A percentile compares a stretch with the other conserved stretches of the same genome.
Evolutionary conservation across 1,140 invertebrate genomes (phyloP).

Genomic region (Drosophila miranda): DNA sequence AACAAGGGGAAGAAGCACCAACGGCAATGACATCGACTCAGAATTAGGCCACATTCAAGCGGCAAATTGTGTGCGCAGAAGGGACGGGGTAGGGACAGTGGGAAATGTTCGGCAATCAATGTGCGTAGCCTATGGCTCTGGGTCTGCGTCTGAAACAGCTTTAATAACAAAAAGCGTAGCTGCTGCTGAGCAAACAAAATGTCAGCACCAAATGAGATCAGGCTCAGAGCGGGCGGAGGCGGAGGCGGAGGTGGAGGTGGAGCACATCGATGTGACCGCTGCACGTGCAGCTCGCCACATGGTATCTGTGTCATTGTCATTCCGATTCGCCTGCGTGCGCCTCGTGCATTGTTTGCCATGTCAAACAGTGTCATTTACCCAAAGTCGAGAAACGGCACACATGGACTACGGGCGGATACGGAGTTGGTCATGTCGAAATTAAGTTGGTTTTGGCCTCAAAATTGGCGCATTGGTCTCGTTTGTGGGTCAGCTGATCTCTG

Average conservation of each 20-base stretch:
- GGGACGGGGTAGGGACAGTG: neutral
- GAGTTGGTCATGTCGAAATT: conserved; percentile 72
- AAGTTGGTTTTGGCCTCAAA: conserved; percentile 66
- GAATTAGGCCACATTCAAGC: conserved; percentile 64
- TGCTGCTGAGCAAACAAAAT: conserved; percentile 58
- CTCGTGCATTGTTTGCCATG: conserved; percentile 68
- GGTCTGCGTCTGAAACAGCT: conserved; percentile 47
- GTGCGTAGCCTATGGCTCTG: conserved; percentile 46
- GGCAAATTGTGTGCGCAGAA: conserved; percentile 41
- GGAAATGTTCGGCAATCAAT: conserved; percentile 49
- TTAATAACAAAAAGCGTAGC: conserved; percentile 63
- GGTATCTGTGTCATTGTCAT: conserved; percentile 72
- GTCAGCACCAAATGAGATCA: conserved; percentile 71
- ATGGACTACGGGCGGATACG: conserved; percentile 7
- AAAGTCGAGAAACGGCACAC: conserved; percentile 39
- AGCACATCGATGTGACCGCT: conserved; percentile 39
- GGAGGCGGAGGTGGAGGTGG: neutral
- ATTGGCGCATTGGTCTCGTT: conserved; percentile 22
- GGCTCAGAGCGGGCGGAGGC: conserved; percentile 31
- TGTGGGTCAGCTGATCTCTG: conserved; percentile 29
- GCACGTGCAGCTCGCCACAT: conserved; percentile 40
- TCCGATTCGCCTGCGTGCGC: conserved; percentile 44
- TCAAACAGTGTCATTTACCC: conserved; percentile 77
- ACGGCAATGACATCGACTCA: conserved; percentile 35
- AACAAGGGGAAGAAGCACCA: conserved; percentile 21